Evolutionary conservation across 2,888 invertebrate species (phyloP), one percentile per base, ranked within the genome.

Genomic region (Agrotis ipsilon): DNA sequence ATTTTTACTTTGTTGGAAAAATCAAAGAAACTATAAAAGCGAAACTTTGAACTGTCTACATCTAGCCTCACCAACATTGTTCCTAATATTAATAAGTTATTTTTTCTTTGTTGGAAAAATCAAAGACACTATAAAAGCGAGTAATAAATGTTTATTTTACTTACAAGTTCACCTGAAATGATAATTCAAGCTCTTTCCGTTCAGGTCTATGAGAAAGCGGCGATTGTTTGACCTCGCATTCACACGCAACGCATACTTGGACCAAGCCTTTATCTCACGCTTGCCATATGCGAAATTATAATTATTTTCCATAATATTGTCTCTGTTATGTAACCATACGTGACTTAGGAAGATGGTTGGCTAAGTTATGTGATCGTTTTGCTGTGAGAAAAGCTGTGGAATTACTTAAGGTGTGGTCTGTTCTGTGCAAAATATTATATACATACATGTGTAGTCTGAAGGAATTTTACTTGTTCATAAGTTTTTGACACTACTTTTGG

Each of bases 261-360:
- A 61, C 57, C 55, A 60, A 61, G 54, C 24, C 70, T 61, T 67
- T 84, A 79, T 75, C 76, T 78, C 81, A 82, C 77, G 78, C 59
- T 75, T 66, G 45, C 49, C 73, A 63, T 65, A 68, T 60, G 49
- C 72, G 55, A 78, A 81, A 81, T 70, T 64, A 75, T 75, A 80
- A 84, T 84, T 76, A 84, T 83, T 82, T 84, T 62, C 78, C 49
- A 70, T 81, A 81, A 64, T 72, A 18, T 68, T 79, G 77, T 71
- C 64, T 84, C 73, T 75, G 58, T 80, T 84, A 74, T 57, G 68
- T 68, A 82, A 84, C 52, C 52, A 54, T 73, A 73, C 82, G 69
- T 75, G 69, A 59, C 59, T 78, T 60, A 43, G 51, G 71, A 69
- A 75, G 72, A 80, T 66, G 24, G 32, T 71, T 63, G 5, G 67